phyloP scores from a whole-genome alignment of 2,888 invertebrate genomes.

The Mellilla xanthometata region DNA sequence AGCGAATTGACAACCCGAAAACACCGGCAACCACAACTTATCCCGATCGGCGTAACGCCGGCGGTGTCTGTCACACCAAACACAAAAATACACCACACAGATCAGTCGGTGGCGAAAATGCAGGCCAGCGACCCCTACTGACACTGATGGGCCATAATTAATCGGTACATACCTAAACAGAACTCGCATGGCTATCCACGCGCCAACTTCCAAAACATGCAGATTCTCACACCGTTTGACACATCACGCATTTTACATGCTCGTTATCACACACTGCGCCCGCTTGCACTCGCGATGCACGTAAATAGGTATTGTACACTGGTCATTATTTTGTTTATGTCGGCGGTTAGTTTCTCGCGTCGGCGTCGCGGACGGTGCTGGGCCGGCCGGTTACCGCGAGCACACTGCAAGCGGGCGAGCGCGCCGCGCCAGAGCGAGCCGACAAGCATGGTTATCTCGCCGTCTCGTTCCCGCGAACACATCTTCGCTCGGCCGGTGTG shows the following conservation, averaged over 20 bases:
- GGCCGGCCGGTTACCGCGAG: slow-evolving; percentile 64
- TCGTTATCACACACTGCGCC: slow-evolving; percentile 78
- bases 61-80: slow-evolving; percentile 49
- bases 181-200: slow-evolving; percentile 73
- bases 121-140: slow-evolving; percentile 69
- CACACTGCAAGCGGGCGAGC: slow-evolving; percentile 74
- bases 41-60: slow-evolving; percentile 3
- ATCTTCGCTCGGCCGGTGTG: slow-evolving; percentile 19
- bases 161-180: slow-evolving; percentile 79
- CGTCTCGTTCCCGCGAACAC: slow-evolving; percentile 54
- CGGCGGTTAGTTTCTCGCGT: slow-evolving; percentile 52
- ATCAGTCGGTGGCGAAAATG: slow-evolving; percentile 59
- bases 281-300: slow-evolving; percentile 77
- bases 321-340: slow-evolving; percentile 79
- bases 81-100: slow-evolving; percentile 57
- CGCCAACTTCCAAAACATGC: slow-evolving; percentile 72
- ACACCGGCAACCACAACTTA: background rate
- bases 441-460: slow-evolving; percentile 53
- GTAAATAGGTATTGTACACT: slow-evolving; percentile 69
- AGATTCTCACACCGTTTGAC: slow-evolving; percentile 67
- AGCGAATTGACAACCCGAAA: slow-evolving; percentile 38
- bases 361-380: slow-evolving; percentile 56
- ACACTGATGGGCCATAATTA: slow-evolving; percentile 75
- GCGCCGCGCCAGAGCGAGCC: slow-evolving; percentile 66
- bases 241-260: slow-evolving; percentile 77